Percentiles rank a stretch among this genome's conserved stretches.
Evolutionary conservation across 30 jellyfish, hydroid and myxozoan genomes (phyloP).

Genomic region (Cassiopea xamachana): DNA sequence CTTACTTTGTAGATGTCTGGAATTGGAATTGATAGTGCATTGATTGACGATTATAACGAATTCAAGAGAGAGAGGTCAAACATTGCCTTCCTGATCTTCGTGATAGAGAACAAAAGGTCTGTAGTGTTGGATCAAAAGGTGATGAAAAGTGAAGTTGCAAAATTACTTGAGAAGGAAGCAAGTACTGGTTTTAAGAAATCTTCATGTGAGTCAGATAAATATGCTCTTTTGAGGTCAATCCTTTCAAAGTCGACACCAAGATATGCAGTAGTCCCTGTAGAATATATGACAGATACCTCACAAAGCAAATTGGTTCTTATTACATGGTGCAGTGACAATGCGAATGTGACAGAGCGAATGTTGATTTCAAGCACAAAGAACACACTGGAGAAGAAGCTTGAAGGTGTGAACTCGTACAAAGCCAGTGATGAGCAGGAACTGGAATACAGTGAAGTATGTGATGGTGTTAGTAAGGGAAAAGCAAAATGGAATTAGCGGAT

Average conservation of each 20-base stretch:
- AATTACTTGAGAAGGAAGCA: slow-evolving; percentile 9
- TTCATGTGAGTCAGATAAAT: slow-evolving; percentile 2
- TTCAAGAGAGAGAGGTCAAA: neutral
- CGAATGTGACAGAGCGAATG: slow-evolving; percentile 11
- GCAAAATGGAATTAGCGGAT: neutral
- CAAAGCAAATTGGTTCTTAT: neutral
- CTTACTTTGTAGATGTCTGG: slow-evolving; percentile 16
- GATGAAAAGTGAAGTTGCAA: slow-evolving; percentile 2
- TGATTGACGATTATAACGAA: neutral
- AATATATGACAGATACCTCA: no score
- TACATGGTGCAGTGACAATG: slow-evolving; percentile 16
- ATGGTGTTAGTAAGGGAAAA: slow-evolving; percentile 5
- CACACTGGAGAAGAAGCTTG: slow-evolving; percentile 1
- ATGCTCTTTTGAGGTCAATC: slow-evolving; percentile 15
- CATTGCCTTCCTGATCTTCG: slow-evolving; percentile 15
- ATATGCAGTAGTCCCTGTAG: slow-evolving; percentile 1
- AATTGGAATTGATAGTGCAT: neutral
- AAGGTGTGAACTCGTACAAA: neutral
- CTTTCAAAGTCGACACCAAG: slow-evolving; percentile 6
- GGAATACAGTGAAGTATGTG: neutral
- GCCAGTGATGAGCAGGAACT: slow-evolving; percentile 27
- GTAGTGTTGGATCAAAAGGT: slow-evolving; percentile 1
- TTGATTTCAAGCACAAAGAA: slow-evolving; percentile 6
- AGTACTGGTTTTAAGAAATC: neutral
- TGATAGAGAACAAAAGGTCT: neutral